Conservation (phyloP, 2,113 vertebrate genomes). For the Petaurus breviceps region DNA sequence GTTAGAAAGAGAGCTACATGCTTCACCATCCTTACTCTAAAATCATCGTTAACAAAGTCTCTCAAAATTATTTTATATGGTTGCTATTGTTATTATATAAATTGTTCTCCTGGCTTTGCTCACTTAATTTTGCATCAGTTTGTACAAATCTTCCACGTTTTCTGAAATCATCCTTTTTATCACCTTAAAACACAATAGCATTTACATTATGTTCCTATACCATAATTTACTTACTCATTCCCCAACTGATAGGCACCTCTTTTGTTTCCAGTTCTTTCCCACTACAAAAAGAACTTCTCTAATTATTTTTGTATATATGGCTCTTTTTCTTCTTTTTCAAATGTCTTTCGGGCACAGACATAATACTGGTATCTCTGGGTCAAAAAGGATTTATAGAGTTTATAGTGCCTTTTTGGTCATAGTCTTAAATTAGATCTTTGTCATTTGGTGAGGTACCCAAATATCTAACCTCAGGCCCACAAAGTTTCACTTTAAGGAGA, state of each 20-base stretch:
- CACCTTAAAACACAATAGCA: background rate
- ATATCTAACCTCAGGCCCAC: background rate
- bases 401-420: background rate
- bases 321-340: background rate
- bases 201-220: background rate
- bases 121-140: background rate
- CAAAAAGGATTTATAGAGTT: background rate
- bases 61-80: too few species aligned
- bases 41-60: too few species aligned
- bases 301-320: background rate
- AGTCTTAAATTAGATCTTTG: background rate
- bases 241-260: background rate
- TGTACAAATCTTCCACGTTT: background rate
- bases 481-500: background rate
- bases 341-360: background rate
- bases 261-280: background rate
- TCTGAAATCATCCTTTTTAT: background rate
- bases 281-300: background rate
- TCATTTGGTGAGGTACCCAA: background rate
- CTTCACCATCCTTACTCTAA: too few species aligned
- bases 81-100: background rate
- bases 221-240: background rate
- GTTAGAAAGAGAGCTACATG: background rate
- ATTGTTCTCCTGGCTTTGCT: background rate
- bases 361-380: background rate